Base-by-base conservation (phyloP, 2,888 invertebrate genomes). In the Psylliodes chrysocephalus region DNA sequence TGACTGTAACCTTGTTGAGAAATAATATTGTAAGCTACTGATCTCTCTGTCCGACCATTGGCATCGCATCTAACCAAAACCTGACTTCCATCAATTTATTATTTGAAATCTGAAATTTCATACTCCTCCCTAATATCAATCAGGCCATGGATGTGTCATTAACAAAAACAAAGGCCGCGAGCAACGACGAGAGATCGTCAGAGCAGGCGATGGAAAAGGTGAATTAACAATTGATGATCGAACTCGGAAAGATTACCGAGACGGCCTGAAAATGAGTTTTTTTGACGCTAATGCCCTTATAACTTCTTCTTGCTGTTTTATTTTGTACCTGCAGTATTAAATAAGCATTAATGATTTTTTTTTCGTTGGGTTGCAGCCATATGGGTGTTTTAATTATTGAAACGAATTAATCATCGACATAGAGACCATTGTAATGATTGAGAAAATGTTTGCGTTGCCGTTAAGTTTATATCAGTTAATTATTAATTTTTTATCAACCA, bases 71-170 rank as follows among this genome's bases (percentile, higher is more conserved):
- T 22, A 2, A 22, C 10, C n/a, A 4, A 5, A 4, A 14, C 18
- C 42, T 4, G 42, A 42, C 42, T 18, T 18, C 8, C 5, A 42
- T 78, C 78, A 74, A 79, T 79, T 79, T 77, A 78, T 77, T 79
- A 79, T 77, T 78, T 74, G 75, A 78, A 77, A 77, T 77, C 15
- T 72, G 61, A 66, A 70, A 68, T 70, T 66, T 64, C 59, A 68
- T 74, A 73, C 78, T 76, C 78, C 79, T 74, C 78, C 78, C 79
- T 75, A 74, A 77, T 79, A 79, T 79, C 79, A 79, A 79, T 79
- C 78, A 79, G 76, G 72, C 77, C 71, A 72, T 77, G 74, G 73
- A 72, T 77, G 74, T 77, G 77, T 79, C 79, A 79, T 79, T 80
- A 79, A 79, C 79, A 77, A 79, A 80, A 79, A 79, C 78, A 79